Evolutionary conservation across 2,113 vertebrate genomes (phyloP).

Genomic region (Columba janthina): DNA sequence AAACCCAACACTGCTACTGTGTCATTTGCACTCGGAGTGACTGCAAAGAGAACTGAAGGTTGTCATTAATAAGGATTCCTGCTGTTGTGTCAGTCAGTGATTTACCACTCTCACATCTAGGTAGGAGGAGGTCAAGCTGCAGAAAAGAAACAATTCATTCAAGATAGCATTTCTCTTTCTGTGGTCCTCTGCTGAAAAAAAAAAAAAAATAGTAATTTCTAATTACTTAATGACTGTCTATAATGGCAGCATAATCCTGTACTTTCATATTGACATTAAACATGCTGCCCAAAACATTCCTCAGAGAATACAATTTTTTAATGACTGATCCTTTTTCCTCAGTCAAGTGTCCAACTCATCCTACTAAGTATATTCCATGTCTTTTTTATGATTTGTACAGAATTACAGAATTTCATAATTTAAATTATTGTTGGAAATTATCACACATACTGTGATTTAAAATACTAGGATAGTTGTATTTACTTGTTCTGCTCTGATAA

Average conservation of each 20-base stretch:
- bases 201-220: slow-evolving; percentile 35
- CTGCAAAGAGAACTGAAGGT: slow-evolving; percentile 41
- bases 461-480: background rate
- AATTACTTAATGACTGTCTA: slow-evolving; percentile 48
- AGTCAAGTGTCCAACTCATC: background rate
- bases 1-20: background rate
- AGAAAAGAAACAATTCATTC: slow-evolving; percentile 59
- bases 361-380: background rate
- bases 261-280: slow-evolving; percentile 44
- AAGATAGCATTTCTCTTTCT: slow-evolving; percentile 50
- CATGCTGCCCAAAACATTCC: background rate
- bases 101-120: slow-evolving; percentile 68
- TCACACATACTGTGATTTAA: background rate
- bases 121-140: slow-evolving; percentile 45
- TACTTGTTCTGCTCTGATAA: slow-evolving; percentile 32
- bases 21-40: slow-evolving; percentile 28
- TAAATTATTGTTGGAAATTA: background rate
- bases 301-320: background rate
- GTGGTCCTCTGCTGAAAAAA: background rate
- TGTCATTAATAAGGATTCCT: slow-evolving; percentile 68
- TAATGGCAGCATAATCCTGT: background rate
- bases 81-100: slow-evolving; percentile 59
- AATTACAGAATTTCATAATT: background rate
- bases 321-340: background rate
- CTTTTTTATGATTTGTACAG: background rate